These are phyloP conservation scores for Tenebrosternarchus preto DNA, from an alignment of 2,113 vertebrate genomes.

Conservation along the genomic window DNA sequence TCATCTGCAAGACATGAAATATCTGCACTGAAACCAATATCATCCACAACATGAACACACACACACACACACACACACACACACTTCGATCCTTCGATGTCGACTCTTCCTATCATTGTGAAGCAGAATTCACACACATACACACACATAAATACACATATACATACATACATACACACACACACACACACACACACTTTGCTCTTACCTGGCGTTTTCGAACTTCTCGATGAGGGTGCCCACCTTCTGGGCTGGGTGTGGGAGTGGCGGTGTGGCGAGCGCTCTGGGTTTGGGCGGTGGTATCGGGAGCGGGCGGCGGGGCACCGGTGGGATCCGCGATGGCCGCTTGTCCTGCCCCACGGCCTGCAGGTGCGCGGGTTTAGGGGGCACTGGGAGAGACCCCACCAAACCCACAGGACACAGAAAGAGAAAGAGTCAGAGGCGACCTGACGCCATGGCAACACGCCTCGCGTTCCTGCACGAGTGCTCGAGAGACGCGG, in stretches of 20 bases:
- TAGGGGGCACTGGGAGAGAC: slow-evolving; percentile 80
- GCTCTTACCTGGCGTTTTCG: slow-evolving; percentile 79
- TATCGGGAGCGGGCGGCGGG: slow-evolving; percentile 77
- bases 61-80: not conserved
- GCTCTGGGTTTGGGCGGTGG: slow-evolving; percentile 74
- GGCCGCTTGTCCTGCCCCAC: slow-evolving; percentile 77
- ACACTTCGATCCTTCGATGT: no score
- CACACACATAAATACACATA: not conserved
- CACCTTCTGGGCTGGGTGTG: slow-evolving; percentile 68
- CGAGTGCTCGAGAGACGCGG: slow-evolving; percentile 56
- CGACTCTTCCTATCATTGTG: no score
- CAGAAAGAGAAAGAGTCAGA: slow-evolving; percentile 54
- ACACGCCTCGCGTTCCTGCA: slow-evolving; percentile 44
- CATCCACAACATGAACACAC: not conserved
- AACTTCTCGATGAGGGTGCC: slow-evolving; percentile 81
- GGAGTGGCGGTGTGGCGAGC: not conserved
- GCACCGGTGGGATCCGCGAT: slow-evolving; percentile 78
- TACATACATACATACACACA: not conserved
- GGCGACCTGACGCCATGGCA: slow-evolving; percentile 40
- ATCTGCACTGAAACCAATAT: not conserved
- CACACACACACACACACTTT: not conserved
- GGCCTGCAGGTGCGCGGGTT: slow-evolving; percentile 80
- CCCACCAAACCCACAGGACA: not conserved
- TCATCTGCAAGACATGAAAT: not conserved
- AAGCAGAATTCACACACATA: not conserved